Evolutionary conservation across 2,797 vertebrate species (phyloP), one percentile per base, ranked within the genome.

Genomic region (Leucoraja ocellata): DNA sequence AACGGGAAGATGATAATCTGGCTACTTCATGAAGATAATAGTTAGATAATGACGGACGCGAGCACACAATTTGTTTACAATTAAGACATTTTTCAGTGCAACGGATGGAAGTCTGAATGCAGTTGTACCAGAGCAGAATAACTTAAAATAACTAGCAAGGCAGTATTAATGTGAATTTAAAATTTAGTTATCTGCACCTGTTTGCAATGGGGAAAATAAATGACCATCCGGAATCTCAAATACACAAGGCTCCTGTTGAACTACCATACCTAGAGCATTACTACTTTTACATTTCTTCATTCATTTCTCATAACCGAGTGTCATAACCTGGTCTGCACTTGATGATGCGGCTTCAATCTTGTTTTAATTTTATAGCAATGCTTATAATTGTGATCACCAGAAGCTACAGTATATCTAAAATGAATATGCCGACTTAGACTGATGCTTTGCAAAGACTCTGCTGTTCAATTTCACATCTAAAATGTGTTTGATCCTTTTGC

Each of bases 401-500:
- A 71, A 71, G n/a, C 84, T 88, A 21, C n/a, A 36, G n/a, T 88
- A 18, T 68, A 91, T 74, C 21, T 54, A 58, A 76, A 65, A 18
- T 71, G 13, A 90, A 76, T 46, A 91, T 91, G 88, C 68, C 25
- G 16, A 21, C 10, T 46, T 28, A 46, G 25, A 21, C n/a, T 21
- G 61, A 32, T 88, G 65, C 61, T 46, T 54, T 76, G 71, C 71
- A 74, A 92, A 46, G 54, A 58, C 32, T 74, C 73, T 92, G 90
- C 90, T 54, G 90, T 92, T 76, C 32, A 92, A 54, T 92, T 92
- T 71, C 90, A 92, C 71, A 74, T 39, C 90, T 28, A 74, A 76
- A 71, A 68, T 74, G 32, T 91, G 18, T 65, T 91, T 46, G 88
- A 54, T 91, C 71, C 13, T 76, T 63, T 76, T 74, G 68, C 39